Evolutionary conservation across 2,113 vertebrate genomes (phyloP), one percentile per base, ranked within the genome.

Genomic region (Aegypius monachus): DNA sequence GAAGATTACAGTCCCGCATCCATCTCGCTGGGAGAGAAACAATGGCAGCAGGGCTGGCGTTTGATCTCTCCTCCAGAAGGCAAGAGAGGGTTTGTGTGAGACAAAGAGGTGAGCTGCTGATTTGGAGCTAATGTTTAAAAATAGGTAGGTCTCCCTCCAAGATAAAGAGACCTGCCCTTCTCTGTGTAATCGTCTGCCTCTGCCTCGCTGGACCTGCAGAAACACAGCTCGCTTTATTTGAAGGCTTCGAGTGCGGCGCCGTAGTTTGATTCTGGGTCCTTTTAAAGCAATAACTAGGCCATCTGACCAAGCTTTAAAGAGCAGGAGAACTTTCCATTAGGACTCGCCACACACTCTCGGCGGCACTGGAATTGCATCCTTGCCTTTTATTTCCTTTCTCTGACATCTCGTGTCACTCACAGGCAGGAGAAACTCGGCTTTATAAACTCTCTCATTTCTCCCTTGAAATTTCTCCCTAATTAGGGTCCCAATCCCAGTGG

Each of bases 141-240:
- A 98, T 98, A 98, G 97, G 96, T 95, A 98, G 97, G 96, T 98
- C 97, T 98, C 98, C 97, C 97, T 97, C 96, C 96, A 97, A 97
- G 97, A 97, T 95, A 96, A 97, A 97, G 97, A 96, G 93, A 93
- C 86, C 91, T 97, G 96, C 94, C 97, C 97, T 97, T 88, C 93
- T 96, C 94, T 94, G 85, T 97, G 95, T 96, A 94, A 96, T 96
- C 96, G 55, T 93, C 93, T 86, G 80, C 89, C 94, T 97, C 94
- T 95, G 91, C 95, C 94, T 95, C 6, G 16, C 93, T 22, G 96
- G 95, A 96, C 97, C 94, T 59, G 83, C 95, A 91, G 94, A 97
- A 97, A 86, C 96, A 93, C 92, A 82, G 94, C 96, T 96, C 93
- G 14, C 91, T 96, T 97, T 96, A 97, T 97, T 97, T 97, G 97